Evolutionary conservation across 2,888 invertebrate genomes (phyloP).

Genomic region (Osmoderma eremita): DNA sequence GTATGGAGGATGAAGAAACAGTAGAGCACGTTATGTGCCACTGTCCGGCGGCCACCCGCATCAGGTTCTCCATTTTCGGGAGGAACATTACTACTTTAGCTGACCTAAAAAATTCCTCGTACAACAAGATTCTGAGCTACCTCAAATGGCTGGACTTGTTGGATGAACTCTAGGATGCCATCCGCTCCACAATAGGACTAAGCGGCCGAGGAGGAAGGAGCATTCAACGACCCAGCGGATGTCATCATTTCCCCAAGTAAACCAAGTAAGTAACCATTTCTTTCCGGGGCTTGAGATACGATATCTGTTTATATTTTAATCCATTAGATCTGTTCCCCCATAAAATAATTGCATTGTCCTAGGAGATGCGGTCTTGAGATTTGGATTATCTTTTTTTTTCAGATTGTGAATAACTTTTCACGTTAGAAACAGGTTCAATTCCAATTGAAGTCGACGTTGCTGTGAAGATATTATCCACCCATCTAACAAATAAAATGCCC

Average conservation of each 20-base stretch:
- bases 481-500: constrained; percentile 43
- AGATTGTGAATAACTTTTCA: constrained; percentile 43
- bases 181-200: too few species aligned
- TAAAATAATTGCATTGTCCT: background rate
- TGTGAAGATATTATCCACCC: constrained; percentile 52
- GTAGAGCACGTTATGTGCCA: too few species aligned
- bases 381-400: constrained; percentile 44
- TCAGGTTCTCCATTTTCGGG: too few species aligned
- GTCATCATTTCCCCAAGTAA: too few species aligned
- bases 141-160: constrained; percentile 33
- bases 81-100: too few species aligned
- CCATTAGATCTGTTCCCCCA: background rate
- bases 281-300: background rate
- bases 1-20: too few species aligned
- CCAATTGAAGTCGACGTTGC: constrained; percentile 48
- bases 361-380: constrained; percentile 38
- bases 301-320: background rate
- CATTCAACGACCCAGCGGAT: too few species aligned
- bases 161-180: too few species aligned
- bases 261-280: too few species aligned
- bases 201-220: too few species aligned
- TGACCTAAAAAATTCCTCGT: constrained; percentile 46
- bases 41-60: too few species aligned
- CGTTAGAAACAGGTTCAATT: constrained; percentile 41
- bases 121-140: constrained; percentile 47